Conservation (phyloP, 2,888 invertebrate genomes). For the Stenodema calcarata region DNA sequence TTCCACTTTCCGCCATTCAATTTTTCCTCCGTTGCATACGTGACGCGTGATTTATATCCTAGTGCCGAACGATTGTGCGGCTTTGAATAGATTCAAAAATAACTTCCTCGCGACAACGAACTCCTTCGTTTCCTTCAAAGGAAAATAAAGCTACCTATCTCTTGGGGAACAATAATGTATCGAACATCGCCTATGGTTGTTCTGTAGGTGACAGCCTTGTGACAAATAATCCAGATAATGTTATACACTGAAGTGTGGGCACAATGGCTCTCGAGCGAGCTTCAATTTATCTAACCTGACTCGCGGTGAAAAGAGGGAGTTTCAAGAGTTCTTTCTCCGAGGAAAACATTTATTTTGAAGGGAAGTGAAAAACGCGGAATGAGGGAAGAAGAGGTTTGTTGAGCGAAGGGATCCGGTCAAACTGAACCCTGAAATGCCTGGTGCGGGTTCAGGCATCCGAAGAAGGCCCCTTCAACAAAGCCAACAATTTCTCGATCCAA, state of each 20-base stretch:
- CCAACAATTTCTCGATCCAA: conserved; percentile 50
- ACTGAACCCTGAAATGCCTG: too few relatives aligned
- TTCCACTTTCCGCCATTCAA: not conserved
- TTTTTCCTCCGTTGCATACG: not conserved
- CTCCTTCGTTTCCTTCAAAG: not conserved
- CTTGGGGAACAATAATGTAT: conserved; percentile 24
- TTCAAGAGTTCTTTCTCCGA: not conserved
- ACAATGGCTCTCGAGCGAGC: conserved; percentile 34
- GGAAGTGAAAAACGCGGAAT: not conserved
- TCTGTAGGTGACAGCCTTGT: conserved; percentile 20
- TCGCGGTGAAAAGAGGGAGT: conserved; percentile 1
- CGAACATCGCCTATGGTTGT: conserved; percentile 27
- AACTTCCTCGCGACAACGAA: not conserved
- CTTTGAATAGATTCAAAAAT: conserved; percentile 8
- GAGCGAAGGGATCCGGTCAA: not conserved
- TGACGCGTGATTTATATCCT: not conserved
- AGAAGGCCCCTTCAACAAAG: conserved; percentile 37
- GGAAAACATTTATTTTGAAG: conserved; percentile 23
- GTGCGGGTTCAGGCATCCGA: not conserved
- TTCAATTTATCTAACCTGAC: conserved; percentile 36
- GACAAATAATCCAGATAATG: conserved; percentile 40
- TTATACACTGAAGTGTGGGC: conserved; percentile 36
- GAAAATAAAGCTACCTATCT: conserved; percentile 33
- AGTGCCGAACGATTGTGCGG: not conserved
- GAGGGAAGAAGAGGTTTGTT: not conserved